phyloP scores from a whole-genome alignment of 2,113 vertebrate genomes.

The Abramis brama region DNA sequence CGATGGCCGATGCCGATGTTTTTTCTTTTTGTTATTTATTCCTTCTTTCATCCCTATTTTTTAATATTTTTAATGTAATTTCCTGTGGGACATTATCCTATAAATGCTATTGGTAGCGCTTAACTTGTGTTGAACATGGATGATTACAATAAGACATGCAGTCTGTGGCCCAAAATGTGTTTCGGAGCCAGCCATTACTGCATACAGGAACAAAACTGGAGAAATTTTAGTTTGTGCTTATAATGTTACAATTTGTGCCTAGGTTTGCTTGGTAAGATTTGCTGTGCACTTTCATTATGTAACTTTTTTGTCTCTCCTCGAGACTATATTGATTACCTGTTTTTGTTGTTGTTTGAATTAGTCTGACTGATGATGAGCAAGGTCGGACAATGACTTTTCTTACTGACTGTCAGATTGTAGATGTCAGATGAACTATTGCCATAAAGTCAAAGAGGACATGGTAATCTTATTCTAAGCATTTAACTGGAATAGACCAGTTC shows the following conservation, averaged over 20 bases:
- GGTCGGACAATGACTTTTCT: neutral
- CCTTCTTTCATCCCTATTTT: too few species aligned
- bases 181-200: neutral
- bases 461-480: slow-evolving; percentile 2
- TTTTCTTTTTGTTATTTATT: too few species aligned
- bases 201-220: neutral
- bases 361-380: slow-evolving; percentile 14
- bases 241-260: neutral
- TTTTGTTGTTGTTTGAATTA: neutral
- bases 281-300: neutral
- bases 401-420: neutral
- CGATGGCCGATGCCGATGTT: too few species aligned
- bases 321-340: slow-evolving; percentile 10
- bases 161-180: neutral
- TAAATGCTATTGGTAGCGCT: neutral
- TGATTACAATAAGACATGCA: neutral
- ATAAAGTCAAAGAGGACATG: neutral
- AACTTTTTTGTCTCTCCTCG: neutral
- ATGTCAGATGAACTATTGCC: neutral
- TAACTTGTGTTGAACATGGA: neutral
- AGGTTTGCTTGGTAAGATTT: neutral
- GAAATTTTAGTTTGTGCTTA: neutral
- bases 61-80: neutral
- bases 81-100: neutral
- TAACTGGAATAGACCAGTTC: neutral